Base-by-base conservation (phyloP, 37 sponge, comb jelly and placozoan species). In the Aplysina aerophoba region DNA sequence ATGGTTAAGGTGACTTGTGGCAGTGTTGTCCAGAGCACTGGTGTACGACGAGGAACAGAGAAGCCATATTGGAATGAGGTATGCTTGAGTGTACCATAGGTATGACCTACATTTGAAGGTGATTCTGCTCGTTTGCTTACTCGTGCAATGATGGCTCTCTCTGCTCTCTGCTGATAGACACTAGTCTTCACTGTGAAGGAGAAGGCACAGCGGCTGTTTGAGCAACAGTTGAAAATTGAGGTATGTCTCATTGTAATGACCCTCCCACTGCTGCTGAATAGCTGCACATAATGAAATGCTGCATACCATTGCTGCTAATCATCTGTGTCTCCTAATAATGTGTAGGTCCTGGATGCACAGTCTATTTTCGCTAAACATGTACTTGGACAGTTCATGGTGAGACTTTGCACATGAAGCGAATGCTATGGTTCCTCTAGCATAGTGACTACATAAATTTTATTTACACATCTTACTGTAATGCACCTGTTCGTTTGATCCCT, bases 1-100 rank as follows among this genome's bases (percentile, higher is more conserved):
- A 86, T 92, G 11, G 87, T 88, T 41, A 96, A 92, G 87, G 88
- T 98, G 22, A 62, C 81, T 17, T 93, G 96, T 77, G 92, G 92
- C 31, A 64, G 85, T 35, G 83, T 91, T 27, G 88, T 91, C 67
- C 88, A 90, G 53, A 87, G 89, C 55, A 89, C 97, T 24, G 77
- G 87, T 72, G 82, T 91, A 8, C 79, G 85, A 83, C 93, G 96
- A 63, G 93, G 94, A 25, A 93, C 97, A 33, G 92, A 92, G 84
- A 94, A 85, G 37, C 99, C 99, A 19, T 79, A 83, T 55, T 98
- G 86, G 84, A 95, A 98, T 73, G 94, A 98, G 91, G 97, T 95
- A 44, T 44, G 8, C 8, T 4, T 4, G 4, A 22, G 28, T 69
- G 28, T 30, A 11, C 13, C 27, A 20, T 30, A 44, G 8, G 50